A percentile compares a stretch with the other conserved stretches of the same genome.
phyloP scores from a whole-genome alignment of 2,888 invertebrate genomes.

The Phaonia tiefii region DNA sequence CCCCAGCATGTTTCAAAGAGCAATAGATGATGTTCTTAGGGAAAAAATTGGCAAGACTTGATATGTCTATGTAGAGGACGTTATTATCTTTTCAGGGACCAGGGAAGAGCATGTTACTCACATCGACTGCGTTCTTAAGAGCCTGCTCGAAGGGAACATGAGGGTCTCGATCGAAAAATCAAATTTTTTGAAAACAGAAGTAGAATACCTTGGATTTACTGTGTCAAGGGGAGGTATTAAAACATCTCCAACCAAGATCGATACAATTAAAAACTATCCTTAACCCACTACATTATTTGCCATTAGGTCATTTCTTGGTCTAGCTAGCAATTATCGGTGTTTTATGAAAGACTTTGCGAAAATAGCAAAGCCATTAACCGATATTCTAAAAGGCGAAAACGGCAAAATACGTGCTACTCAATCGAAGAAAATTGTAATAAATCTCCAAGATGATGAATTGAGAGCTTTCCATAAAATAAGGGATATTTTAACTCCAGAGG shows the following conservation, averaged over 20 bases:
- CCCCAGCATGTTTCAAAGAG: constrained; percentile 56
- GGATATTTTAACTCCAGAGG: constrained; percentile 46
- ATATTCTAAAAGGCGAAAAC: constrained; percentile 65
- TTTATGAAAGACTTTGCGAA: constrained; percentile 57
- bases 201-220: constrained; percentile 36
- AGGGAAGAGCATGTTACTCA: constrained; percentile 46
- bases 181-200: constrained; percentile 49
- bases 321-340: constrained; percentile 1
- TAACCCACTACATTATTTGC: constrained; percentile 19
- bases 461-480: constrained; percentile 28
- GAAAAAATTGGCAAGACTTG: constrained; percentile 50
- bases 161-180: constrained; percentile 56
- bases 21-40: constrained; percentile 54
- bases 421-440: constrained; percentile 25
- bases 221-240: constrained; percentile 24
- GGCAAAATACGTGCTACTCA: constrained; percentile 53
- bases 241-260: constrained; percentile 43
- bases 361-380: constrained; percentile 53
- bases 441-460: constrained; percentile 7
- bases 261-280: constrained; percentile 23
- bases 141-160: constrained; percentile 58
- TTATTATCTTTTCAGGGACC: constrained; percentile 54
- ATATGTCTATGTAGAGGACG: constrained; percentile 50
- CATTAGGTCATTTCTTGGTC: constrained; percentile 44
- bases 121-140: constrained; percentile 46